A percentile compares a stretch with the other conserved stretches of the same genome.
Evolutionary conservation across 1,140 invertebrate genomes (phyloP).

Genomic region (Coenobita brevimanus): DNA sequence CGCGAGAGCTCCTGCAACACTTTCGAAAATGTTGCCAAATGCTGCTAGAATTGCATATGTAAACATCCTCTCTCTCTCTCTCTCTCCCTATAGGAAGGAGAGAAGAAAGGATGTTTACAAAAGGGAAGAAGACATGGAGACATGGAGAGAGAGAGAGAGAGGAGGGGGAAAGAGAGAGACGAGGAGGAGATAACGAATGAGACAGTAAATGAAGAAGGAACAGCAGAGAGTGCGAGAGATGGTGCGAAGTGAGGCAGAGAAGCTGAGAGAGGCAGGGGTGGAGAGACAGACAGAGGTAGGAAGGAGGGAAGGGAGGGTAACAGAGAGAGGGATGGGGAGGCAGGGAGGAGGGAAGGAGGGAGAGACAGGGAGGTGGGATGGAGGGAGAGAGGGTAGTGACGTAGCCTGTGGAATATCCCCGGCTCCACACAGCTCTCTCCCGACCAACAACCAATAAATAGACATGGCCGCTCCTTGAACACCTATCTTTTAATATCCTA

Average conservation of each 20-base stretch:
- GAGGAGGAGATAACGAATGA: too few species aligned
- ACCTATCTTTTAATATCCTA: too few species aligned
- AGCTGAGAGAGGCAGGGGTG: not conserved
- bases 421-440: too few species aligned
- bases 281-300: not conserved
- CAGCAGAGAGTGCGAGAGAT: not conserved
- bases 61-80: too few species aligned
- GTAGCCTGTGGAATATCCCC: too few species aligned
- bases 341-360: not conserved
- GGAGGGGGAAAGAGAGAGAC: not conserved
- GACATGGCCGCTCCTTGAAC: not conserved
- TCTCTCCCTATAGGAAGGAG: not conserved
- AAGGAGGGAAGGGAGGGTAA: too few species aligned
- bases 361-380: too few species aligned
- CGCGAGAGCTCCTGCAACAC: too few species aligned
- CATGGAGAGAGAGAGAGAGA: conserved; percentile 29
- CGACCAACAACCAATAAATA: not conserved
- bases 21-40: too few species aligned
- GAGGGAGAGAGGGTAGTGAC: too few species aligned
- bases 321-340: not conserved
- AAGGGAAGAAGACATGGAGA: not conserved
- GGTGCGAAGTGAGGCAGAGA: not conserved
- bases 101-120: not conserved
- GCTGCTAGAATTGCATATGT: too few species aligned
- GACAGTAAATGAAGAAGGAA: not conserved